Evolutionary conservation across 2,888 invertebrate genomes (phyloP), one percentile per base, ranked within the genome.

Genomic region (Theodoxus fluviatilis): DNA sequence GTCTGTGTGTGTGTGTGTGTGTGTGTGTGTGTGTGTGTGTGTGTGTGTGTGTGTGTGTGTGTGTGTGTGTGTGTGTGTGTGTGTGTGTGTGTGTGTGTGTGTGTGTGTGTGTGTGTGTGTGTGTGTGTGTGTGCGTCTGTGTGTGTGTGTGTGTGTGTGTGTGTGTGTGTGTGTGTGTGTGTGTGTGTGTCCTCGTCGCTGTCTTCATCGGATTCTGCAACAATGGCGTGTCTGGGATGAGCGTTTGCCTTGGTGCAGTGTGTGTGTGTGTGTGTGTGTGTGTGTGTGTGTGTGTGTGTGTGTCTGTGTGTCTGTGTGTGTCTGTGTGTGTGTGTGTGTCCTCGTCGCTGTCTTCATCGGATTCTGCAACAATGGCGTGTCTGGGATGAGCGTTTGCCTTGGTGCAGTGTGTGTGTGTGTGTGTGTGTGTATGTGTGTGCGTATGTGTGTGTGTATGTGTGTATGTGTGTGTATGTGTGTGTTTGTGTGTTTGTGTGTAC

Each of bases 261-360:
- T 43, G 43, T 43, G 9, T 43, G 15, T 12, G 15, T 12, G 15
- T 43, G 43, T 15, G 15, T 43, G 9, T 9, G 15, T 12, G 15
- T 43, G 43, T 43, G 43, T 12, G 12, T 12, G 15, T 43, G 43
- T 43, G 9, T 12, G n/a, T n/a, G n/a, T n/a, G n/a, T n/a, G n/a
- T n/a, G n/a, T n/a, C n/a, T n/a, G n/a, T n/a, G n/a, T n/a, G n/a
- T n/a, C n/a, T n/a, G n/a, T n/a, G n/a, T n/a, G n/a, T n/a, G n/a
- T n/a, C n/a, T n/a, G n/a, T n/a, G n/a, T n/a, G n/a, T n/a, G n/a
- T n/a, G n/a, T n/a, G n/a, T n/a, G n/a, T n/a, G 52, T 85, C 86
- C 25, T 85, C 85, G 71, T 86, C 86, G 71, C 83, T 83, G 38
- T 87, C 87, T 4, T 86, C 86, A 73, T 84, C 85, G 33, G 83